Conservation (phyloP, 1,140 invertebrate genomes). For the Drosophila paulistorum region DNA sequence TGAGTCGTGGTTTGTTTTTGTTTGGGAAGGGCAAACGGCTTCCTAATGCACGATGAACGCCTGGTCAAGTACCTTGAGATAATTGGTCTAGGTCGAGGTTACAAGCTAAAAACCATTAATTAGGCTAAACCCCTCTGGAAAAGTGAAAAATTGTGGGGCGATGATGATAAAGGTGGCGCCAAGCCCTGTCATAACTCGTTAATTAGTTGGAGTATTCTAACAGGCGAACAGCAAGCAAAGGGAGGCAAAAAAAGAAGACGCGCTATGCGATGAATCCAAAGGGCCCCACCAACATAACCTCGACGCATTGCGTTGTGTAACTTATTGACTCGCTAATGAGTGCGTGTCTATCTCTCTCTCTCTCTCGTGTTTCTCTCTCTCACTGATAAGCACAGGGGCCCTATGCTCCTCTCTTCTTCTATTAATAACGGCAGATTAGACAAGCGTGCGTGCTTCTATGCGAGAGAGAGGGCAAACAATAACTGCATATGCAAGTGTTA, state of each 20-base stretch:
- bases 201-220: conserved; percentile 83
- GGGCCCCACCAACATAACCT: not conserved
- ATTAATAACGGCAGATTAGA: conserved; percentile 15
- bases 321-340: conserved; percentile 60
- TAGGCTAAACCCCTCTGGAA: conserved; percentile 28
- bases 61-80: conserved; percentile 77
- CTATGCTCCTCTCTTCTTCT: not conserved
- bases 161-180: conserved; percentile 71
- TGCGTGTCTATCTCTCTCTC: conserved; percentile 1
- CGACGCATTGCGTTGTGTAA: conserved; percentile 49
- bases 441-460: not conserved
- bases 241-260: conserved; percentile 6
- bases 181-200: conserved; percentile 80
- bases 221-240: conserved; percentile 63
- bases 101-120: conserved; percentile 47
- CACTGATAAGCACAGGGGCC: conserved; percentile 6
- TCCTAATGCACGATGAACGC: conserved; percentile 52
- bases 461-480: not conserved
- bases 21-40: conserved; percentile 59
- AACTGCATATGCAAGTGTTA: conserved; percentile 18
- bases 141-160: not conserved
- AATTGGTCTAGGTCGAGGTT: conserved; percentile 82
- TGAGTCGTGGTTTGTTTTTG: not conserved
- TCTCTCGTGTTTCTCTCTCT: not conserved
- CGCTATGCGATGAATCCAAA: conserved; percentile 33